These are phyloP conservation scores for Drosophila lacteicornis DNA, from an alignment of 1,140 invertebrate genomes.

Conservation along the genomic window DNA sequence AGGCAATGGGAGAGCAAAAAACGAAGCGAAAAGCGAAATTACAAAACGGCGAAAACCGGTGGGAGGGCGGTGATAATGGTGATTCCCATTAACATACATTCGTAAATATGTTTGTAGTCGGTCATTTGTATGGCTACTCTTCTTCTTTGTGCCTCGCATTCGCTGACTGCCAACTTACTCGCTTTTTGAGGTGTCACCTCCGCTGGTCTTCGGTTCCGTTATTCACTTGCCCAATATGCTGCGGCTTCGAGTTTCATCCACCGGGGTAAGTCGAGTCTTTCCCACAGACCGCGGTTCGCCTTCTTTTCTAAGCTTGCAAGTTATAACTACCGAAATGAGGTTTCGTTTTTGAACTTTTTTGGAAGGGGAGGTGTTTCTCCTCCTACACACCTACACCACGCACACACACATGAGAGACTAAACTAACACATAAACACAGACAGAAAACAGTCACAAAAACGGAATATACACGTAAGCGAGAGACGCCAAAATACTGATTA, in stretches of 20 bases:
- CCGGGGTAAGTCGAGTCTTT: background rate
- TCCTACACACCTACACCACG: constrained; percentile 39
- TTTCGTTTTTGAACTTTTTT: constrained; percentile 31
- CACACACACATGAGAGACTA: constrained; percentile 25
- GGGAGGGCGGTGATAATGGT: constrained; percentile 35
- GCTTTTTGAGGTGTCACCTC: constrained; percentile 44
- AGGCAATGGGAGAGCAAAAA: background rate
- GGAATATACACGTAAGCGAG: constrained; percentile 6
- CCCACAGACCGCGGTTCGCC: background rate
- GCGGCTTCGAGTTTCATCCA: constrained; percentile 1
- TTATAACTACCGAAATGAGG: constrained; percentile 12
- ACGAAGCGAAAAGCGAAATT: constrained; percentile 13
- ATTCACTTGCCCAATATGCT: constrained; percentile 16
- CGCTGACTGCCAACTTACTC: constrained; percentile 44
- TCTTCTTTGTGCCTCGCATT: constrained; percentile 31
- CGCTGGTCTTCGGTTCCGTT: background rate
- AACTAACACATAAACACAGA: constrained; percentile 24
- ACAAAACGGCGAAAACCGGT: constrained; percentile 3
- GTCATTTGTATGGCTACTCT: constrained; percentile 21
- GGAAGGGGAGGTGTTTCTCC: constrained; percentile 24
- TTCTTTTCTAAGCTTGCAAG: background rate
- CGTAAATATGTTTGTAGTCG: constrained; percentile 20
- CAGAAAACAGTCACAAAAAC: constrained; percentile 33
- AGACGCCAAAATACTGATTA: constrained; percentile 36
- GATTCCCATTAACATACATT: constrained; percentile 44